Base-by-base conservation (phyloP, 2,113 vertebrate species). In the Oxyruncus cristatus region DNA sequence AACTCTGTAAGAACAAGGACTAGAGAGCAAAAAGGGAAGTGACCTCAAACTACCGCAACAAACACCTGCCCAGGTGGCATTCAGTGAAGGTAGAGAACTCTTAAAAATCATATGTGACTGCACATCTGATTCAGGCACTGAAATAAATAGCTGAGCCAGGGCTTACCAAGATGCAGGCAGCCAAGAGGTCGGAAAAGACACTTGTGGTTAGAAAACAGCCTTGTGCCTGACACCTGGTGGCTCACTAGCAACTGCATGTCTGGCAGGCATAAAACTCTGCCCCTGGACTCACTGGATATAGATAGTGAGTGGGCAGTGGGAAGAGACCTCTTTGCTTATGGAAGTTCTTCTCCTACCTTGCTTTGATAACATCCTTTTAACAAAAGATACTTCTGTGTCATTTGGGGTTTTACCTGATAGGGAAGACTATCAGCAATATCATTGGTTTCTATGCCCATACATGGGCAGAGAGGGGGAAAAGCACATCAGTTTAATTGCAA, bases 321-420 rank as follows among this genome's bases (percentile, higher is more conserved):
- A 79, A 46, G 47, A 61, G 52, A 77, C 18, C 53, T 59, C 56
- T 47, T 35, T 14, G 4, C 13, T 52, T 33, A 55, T 17, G 12
- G 10, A 33, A 47, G 32, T 14, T 53, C 27, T 47, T 65, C 16
- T 80, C 20, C n/a, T 22, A 18, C 44, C 77, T 63, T 74, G 35
- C 16, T 50, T 44, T 58, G 32, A 26, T 26, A 47, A 65, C 5
- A 11, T 23, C 27, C 44, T 68, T 72, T 30, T 5, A 85, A 61
- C 12, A 46, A 33, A 49, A 5, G 3, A 27, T 6, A 21, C 3
- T 52, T 42, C 15, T 61, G 14, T 19, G 6, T 49, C 42, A 14
- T 1, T 46, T 18, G 2, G 2, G 7, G 2, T 2, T 53, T 30
- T 73, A 24, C 12, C 11, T 28, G 3, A 35, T 80, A n/a, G 56